Percentiles rank a stretch among this genome's conserved stretches.
These are phyloP conservation scores for Oscheius sp. DNA, from an alignment of 2,888 invertebrate genomes.

Conservation along the genomic window DNA sequence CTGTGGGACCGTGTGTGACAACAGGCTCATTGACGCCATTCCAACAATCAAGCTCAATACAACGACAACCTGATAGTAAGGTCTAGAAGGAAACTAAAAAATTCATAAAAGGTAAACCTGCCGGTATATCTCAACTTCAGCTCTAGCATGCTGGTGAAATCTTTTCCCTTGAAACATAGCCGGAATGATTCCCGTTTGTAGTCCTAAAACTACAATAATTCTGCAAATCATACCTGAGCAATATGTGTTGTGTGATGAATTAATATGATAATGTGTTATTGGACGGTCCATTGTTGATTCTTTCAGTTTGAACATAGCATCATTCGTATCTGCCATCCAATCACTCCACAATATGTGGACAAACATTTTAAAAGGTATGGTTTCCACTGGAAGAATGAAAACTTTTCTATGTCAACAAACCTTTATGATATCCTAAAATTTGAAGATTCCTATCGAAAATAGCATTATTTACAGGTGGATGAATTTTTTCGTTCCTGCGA, in stretches of 20 bases:
- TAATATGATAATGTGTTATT: slow-evolving; percentile 62
- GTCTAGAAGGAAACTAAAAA: slow-evolving; percentile 73
- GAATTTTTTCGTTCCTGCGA: slow-evolving; percentile 88
- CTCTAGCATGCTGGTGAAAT: slow-evolving; percentile 71
- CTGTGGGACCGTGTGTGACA: slow-evolving; percentile 88
- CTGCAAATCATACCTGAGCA: slow-evolving; percentile 33
- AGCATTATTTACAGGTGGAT: slow-evolving; percentile 34
- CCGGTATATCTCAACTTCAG: slow-evolving; percentile 96
- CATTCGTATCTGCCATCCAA: slow-evolving; percentile 96
- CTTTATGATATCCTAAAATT: slow-evolving; percentile 30
- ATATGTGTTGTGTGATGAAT: slow-evolving; percentile 65
- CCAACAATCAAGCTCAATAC: slow-evolving; percentile 98
- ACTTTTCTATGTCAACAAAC: slow-evolving; percentile 9
- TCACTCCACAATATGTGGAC: slow-evolving; percentile 98
- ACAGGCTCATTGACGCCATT: slow-evolving; percentile 90
- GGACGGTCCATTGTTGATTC: slow-evolving; percentile 59
- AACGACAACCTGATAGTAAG: slow-evolving; percentile 92
- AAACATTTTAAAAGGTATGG: slow-evolving; percentile 88
- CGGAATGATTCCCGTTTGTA: slow-evolving; percentile 37
- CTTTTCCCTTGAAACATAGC: slow-evolving; percentile 22
- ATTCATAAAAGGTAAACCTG: slow-evolving; percentile 76
- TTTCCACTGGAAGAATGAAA: slow-evolving; percentile 70
- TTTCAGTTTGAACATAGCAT: slow-evolving; percentile 76
- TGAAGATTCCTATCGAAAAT: slow-evolving; percentile 35
- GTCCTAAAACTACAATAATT: slow-evolving; percentile 26